These are phyloP conservation scores for human (Homo sapiens) DNA, from an alignment of 2,113 vertebrate species.

Conservation along the genomic window DNA sequence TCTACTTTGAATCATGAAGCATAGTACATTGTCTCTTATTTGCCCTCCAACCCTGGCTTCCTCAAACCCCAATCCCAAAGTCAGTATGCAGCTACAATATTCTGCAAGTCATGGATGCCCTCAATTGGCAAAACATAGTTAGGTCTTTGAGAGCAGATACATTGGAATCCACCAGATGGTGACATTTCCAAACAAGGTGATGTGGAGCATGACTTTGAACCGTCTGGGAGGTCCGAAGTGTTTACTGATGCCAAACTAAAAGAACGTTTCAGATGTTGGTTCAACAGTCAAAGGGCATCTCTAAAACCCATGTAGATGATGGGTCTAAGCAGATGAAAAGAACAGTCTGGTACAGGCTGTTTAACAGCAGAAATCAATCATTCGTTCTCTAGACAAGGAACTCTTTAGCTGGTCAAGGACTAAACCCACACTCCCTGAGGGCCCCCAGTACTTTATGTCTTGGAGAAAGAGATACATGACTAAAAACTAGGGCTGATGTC, in stretches of 20 bases:
- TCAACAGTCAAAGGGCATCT: slow-evolving; percentile 52
- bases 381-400: slow-evolving; percentile 22
- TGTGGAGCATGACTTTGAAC: slow-evolving; percentile 43
- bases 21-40: neutral
- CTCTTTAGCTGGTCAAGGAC: neutral
- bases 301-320: neutral
- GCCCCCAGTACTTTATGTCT: neutral
- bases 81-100: neutral
- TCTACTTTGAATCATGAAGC: neutral
- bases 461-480: slow-evolving; percentile 37
- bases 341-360: neutral
- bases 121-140: slow-evolving; percentile 71
- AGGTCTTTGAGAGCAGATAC: slow-evolving; percentile 63
- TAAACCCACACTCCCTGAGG: neutral
- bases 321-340: neutral
- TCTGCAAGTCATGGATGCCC: slow-evolving; percentile 51
- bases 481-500: slow-evolving; percentile 56
- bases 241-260: slow-evolving; percentile 32
- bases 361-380: slow-evolving; percentile 32
- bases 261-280: neutral
- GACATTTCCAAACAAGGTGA: slow-evolving; percentile 79
- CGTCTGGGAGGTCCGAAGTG: slow-evolving; percentile 59
- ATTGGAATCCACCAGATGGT: slow-evolving; percentile 73
- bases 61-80: slow-evolving; percentile 23
- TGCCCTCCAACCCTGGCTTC: slow-evolving; percentile 14